phyloP scores from a whole-genome alignment of 2,888 invertebrate genomes.

The Drosophila hamatofila region DNA sequence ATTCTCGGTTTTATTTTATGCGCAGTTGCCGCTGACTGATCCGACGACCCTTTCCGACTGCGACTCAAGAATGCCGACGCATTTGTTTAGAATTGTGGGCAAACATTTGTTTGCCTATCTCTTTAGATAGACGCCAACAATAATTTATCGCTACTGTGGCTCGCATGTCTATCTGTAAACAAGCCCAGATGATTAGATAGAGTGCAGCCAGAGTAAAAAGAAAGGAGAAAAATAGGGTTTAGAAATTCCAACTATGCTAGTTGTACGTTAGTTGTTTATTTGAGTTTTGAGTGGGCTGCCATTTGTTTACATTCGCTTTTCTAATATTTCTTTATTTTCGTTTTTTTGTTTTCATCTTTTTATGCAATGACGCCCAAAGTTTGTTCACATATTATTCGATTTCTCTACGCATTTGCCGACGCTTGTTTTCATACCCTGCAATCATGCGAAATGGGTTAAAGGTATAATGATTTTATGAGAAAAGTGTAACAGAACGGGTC shows the following conservation, averaged over 20 bases:
- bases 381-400: constrained; percentile 66
- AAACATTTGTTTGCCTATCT: constrained; percentile 56
- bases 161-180: constrained; percentile 61
- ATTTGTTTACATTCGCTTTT: constrained; percentile 41
- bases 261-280: constrained; percentile 54
- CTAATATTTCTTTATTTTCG: constrained; percentile 24
- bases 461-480: neutral
- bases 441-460: neutral
- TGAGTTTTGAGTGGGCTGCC: constrained; percentile 61
- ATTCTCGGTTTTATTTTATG: constrained; percentile 29
- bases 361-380: constrained; percentile 68
- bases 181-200: constrained; percentile 64
- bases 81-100: constrained; percentile 44
- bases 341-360: constrained; percentile 49
- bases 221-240: constrained; percentile 10
- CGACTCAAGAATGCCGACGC: neutral
- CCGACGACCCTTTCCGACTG: constrained; percentile 26
- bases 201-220: constrained; percentile 13
- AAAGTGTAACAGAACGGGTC: neutral
- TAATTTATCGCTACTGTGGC: constrained; percentile 18
- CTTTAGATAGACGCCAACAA: constrained; percentile 23
- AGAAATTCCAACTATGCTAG: constrained; percentile 19
- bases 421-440: constrained; percentile 5
- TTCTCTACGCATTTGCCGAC: constrained; percentile 45
- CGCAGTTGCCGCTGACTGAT: constrained; percentile 56